Conservation (phyloP, 2,888 invertebrate species). For the Epistrophella euchroma region DNA sequence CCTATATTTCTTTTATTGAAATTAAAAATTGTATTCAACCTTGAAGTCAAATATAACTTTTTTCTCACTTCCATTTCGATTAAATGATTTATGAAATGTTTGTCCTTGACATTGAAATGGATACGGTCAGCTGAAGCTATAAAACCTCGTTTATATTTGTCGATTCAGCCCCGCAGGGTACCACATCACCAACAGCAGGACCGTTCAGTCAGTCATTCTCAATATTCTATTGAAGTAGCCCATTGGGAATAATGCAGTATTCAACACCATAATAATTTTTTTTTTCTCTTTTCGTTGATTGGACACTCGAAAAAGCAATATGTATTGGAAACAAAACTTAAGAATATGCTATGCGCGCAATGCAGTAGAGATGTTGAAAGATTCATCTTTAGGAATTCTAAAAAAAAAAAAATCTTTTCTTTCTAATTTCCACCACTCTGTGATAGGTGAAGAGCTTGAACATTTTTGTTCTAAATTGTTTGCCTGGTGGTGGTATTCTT, state of each 20-base stretch:
- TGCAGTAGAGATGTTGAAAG: slow-evolving; percentile 42
- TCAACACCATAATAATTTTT: slow-evolving; percentile 22
- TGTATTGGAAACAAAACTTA: slow-evolving; percentile 19
- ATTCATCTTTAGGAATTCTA: neutral
- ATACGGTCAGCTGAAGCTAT: slow-evolving; percentile 27
- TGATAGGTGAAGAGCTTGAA: neutral
- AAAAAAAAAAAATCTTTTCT: neutral
- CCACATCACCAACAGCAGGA: neutral
- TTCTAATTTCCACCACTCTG: neutral
- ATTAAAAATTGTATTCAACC: slow-evolving; percentile 30
- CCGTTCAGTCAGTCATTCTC: slow-evolving; percentile 28
- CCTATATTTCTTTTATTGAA: neutral
- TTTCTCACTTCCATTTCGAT: slow-evolving; percentile 24
- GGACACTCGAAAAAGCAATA: slow-evolving; percentile 35
- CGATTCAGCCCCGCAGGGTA: slow-evolving; percentile 31
- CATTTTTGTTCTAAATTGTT: slow-evolving; percentile 11
- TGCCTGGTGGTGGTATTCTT: neutral
- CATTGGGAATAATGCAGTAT: slow-evolving; percentile 15
- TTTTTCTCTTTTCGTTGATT: neutral
- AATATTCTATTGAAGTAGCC: slow-evolving; percentile 46
- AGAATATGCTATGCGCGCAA: slow-evolving; percentile 31
- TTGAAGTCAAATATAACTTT: slow-evolving; percentile 29
- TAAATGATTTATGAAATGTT: slow-evolving; percentile 43
- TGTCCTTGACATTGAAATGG: slow-evolving; percentile 45
- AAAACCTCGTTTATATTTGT: slow-evolving; percentile 18